Percentiles rank a stretch among this genome's conserved stretches.
These are phyloP conservation scores for Pagetopsis macropterus DNA, from an alignment of 2,797 vertebrate genomes.

Conservation along the genomic window DNA sequence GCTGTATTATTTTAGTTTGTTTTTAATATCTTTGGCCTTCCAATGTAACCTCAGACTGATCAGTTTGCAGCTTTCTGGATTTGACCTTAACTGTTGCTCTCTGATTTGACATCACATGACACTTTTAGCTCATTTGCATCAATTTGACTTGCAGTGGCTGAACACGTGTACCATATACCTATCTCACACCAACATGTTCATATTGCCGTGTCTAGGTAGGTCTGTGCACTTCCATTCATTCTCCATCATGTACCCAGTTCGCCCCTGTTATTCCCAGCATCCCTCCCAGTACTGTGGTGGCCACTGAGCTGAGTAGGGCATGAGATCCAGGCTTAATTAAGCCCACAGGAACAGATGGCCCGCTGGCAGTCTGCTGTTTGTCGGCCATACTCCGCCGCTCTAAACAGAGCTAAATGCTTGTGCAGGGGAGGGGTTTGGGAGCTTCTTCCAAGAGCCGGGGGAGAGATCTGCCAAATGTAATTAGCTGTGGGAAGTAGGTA, in stretches of 20 bases:
- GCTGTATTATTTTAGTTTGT: neutral
- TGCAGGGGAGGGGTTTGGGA: constrained; percentile 59
- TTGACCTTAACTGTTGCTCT: neutral
- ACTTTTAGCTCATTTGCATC: neutral
- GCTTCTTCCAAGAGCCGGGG: constrained; percentile 52
- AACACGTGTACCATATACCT: neutral
- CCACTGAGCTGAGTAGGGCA: constrained; percentile 45
- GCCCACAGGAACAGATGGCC: constrained; percentile 81
- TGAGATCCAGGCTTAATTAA: constrained; percentile 75
- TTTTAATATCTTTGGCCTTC: neutral
- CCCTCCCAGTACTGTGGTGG: constrained; percentile 30
- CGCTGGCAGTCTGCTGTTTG: constrained; percentile 71
- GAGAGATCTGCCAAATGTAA: constrained; percentile 69
- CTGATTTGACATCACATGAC: constrained; percentile 9
- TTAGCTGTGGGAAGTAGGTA: constrained; percentile 69
- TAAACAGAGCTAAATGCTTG: constrained; percentile 74
- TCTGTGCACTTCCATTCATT: constrained; percentile 29
- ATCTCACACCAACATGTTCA: neutral
- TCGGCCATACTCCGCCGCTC: constrained; percentile 63
- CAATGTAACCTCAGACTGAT: neutral
- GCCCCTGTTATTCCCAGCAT: constrained; percentile 38
- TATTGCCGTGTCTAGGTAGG: constrained; percentile 3
- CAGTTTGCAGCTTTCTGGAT: neutral
- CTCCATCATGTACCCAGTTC: constrained; percentile 25
- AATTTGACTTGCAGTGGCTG: neutral